Evolutionary conservation across 2,113 vertebrate genomes (phyloP), one percentile per base, ranked within the genome.

Genomic region (Baryphthengus martii): DNA sequence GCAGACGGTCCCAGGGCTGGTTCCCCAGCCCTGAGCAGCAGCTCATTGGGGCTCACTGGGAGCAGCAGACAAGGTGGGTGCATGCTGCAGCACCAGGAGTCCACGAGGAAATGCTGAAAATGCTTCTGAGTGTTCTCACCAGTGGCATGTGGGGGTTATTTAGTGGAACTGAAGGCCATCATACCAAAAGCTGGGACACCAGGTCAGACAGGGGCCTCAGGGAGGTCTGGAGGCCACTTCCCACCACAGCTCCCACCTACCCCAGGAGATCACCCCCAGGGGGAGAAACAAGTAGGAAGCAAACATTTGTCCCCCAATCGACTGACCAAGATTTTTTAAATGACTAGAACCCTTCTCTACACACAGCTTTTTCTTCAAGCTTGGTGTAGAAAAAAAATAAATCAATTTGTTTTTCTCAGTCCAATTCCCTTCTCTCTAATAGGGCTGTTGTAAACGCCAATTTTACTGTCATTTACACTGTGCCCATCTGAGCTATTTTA

Each of bases 351-450:
- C 61, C 61, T 87, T 89, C 61, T 67, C 29, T 63, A 55, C 0
- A 0, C 40, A 52, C 40, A 72, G 68, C 25, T 84, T 92, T 92
- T 74, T 42, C 68, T 93, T 92, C 91, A 78, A 77, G 87, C 53
- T 16, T 7, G 4, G 39, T 50, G 80, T 28, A 72, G 86, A 59
- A 93, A 93, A 97, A 70, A 94, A 93, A 97, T n/a, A 90, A 92
- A 96, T 96, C 77, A 0, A 96, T 95, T 71, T 93, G 55, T 95
- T 95, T 91, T 70, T 88, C 93, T 95, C 94, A 61, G 89, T 89
- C 86, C 91, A 96, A 97, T 95, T 97, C 95, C 93, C 94, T 84
- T 93, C 88, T 93, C 86, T 95, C 93, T 96, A 95, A 95, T 96
- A 92, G 91, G 91, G 52, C 89, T 93, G 89, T 92, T 96, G 94